phyloP scores from a whole-genome alignment of 2,113 vertebrate species.

The Atlantisia rogersi region DNA sequence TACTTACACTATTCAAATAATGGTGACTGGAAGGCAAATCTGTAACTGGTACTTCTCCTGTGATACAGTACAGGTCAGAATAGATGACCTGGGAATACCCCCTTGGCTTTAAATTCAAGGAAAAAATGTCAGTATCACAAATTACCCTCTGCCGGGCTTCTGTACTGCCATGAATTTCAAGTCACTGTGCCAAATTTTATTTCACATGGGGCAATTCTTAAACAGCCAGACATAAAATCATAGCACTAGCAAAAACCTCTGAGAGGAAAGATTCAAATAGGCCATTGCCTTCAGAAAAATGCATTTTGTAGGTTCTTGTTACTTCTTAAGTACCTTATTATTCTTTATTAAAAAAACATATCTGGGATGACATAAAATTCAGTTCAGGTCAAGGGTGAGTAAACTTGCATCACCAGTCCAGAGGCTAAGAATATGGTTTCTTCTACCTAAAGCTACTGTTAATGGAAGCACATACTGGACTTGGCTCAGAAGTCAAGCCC shows the following conservation, averaged over 20 bases:
- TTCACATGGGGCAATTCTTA: not conserved
- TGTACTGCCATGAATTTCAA: not conserved
- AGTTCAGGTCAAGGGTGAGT: not conserved
- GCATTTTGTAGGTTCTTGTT: not conserved
- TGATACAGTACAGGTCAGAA: not conserved
- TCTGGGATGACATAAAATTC: not conserved
- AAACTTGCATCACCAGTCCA: not conserved
- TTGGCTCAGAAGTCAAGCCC: not conserved
- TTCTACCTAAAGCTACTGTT: not conserved
- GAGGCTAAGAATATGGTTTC: not conserved
- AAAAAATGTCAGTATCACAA: not conserved
- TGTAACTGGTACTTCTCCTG: not conserved
- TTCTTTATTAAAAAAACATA: not conserved
- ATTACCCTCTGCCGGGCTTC: not conserved
- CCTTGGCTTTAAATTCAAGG: not conserved
- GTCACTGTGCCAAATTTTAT: not conserved
- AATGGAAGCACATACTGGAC: not conserved
- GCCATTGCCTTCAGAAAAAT: not conserved
- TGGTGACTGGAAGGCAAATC: not conserved
- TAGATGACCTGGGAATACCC: not conserved
- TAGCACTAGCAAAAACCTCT: not conserved
- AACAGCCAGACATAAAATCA: not conserved
- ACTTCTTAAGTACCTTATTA: not conserved
- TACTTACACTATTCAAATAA: not conserved
- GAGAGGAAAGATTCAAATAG: not conserved